Base-by-base conservation (phyloP, 2,888 invertebrate genomes). In the Oligia latruncula region DNA sequence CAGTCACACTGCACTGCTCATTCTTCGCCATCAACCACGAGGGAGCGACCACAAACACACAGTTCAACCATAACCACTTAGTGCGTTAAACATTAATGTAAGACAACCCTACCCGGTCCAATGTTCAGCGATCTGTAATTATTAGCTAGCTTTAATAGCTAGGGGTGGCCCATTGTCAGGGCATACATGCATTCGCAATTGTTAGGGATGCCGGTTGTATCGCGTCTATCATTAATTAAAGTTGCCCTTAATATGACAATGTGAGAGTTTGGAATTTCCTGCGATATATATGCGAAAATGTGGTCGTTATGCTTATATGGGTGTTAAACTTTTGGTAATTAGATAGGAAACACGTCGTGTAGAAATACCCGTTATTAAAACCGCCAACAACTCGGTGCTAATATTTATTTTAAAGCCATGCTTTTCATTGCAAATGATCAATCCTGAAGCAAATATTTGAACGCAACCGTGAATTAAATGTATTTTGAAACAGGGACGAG, bases 51-150 rank as follows among this genome's bases (percentile, higher is more conserved):
- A 64, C 82, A 82, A 71, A 65, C 43, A 74, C 43, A 68, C 62
- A 35, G 86, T 77, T 80, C 65, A 74, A 66, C 74, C 72, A 77
- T 58, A 86, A 80, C 75, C 84, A 87, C 74, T 78, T 77, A 76
- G 75, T 49, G 9, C 49, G 76, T 74, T 64, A 67, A 74, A 73
- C 71, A 85, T 72, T 76, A 74, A 84, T 84, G 64, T 62, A 66
- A 55, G 84, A 74, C 71, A 55, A 71, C 85, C 87, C 85, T 84
- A 60, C 84, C 43, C 67, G n/a, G 76, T 70, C 73, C 66, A 77
- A 78, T 80, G 81, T 81, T 81, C 80, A 81, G 76, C 70, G 77
- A 87, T 80, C 81, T 79, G 81, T 87, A 84, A 87, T 87, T 81
- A 88, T 88, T 87, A 88, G 72, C 71, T 43, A 52, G 77, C 78